phyloP scores from a whole-genome alignment of 1,140 invertebrate genomes.

The Sitophilus oryzae region DNA sequence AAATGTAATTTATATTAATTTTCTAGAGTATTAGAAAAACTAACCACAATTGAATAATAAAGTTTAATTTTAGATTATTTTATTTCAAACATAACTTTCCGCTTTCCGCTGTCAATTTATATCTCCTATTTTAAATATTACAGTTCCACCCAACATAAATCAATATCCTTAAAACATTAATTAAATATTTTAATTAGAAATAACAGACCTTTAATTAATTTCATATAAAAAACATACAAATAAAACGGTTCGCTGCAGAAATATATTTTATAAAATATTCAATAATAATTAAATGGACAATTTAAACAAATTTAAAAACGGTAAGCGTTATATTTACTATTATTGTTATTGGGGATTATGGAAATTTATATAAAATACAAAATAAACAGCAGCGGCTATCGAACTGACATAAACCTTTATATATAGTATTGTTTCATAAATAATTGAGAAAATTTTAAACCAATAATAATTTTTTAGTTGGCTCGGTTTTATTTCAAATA shows the following conservation, averaged over 20 bases:
- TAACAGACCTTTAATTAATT: no score
- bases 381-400: slow-evolving; percentile 3
- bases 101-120: no score
- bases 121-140: slow-evolving; percentile 1
- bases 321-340: neutral
- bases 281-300: slow-evolving; percentile 11
- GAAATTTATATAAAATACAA: slow-evolving; percentile 12
- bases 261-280: slow-evolving; percentile 9
- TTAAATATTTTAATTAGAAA: neutral
- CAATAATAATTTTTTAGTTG: slow-evolving; percentile 14
- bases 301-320: slow-evolving; percentile 11
- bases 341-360: slow-evolving; percentile 2
- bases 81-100: no score
- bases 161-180: neutral
- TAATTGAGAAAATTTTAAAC: slow-evolving; percentile 17
- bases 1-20: no score
- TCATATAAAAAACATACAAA: slow-evolving; percentile 4
- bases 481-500: slow-evolving; percentile 5
- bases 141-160: neutral
- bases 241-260: no score
- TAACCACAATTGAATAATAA: no score
- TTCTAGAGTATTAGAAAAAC: no score
- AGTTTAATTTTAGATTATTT: no score
- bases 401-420: slow-evolving; percentile 7
- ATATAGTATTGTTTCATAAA: slow-evolving; percentile 15